These are phyloP conservation scores for Orthosia incerta DNA, from an alignment of 2,888 invertebrate species.

Conservation along the genomic window DNA sequence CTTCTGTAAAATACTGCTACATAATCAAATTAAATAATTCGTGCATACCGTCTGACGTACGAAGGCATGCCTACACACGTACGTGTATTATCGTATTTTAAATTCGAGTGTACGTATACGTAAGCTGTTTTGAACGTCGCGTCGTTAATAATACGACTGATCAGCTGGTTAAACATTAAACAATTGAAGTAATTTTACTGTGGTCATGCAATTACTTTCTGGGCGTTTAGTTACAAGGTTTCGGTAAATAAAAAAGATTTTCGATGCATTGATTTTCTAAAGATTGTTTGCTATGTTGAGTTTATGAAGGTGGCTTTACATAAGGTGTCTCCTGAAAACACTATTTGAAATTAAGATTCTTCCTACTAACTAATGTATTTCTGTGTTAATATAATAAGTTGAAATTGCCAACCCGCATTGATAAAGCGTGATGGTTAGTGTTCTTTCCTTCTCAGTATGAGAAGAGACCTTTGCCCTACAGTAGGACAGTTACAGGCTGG, in stretches of 20 bases:
- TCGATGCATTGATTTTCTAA: slow-evolving; percentile 39
- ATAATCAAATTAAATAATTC: slow-evolving; percentile 49
- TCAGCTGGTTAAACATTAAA: slow-evolving; percentile 85
- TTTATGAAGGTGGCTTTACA: background rate
- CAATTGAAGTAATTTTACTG: slow-evolving; percentile 80
- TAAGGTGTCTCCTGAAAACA: background rate
- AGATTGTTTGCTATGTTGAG: slow-evolving; percentile 23
- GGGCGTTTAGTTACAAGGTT: slow-evolving; percentile 69
- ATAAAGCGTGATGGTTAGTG: too few species aligned
- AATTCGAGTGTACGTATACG: slow-evolving; percentile 75
- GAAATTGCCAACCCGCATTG: too few species aligned
- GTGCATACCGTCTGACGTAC: slow-evolving; percentile 34
- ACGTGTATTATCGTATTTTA: slow-evolving; percentile 76
- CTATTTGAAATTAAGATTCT: background rate
- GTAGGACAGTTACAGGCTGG: too few species aligned
- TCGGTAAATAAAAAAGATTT: slow-evolving; percentile 32
- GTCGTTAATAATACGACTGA: slow-evolving; percentile 68
- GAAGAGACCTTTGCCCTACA: too few species aligned
- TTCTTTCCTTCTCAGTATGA: too few species aligned
- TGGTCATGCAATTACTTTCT: slow-evolving; percentile 69
- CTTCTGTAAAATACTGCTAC: slow-evolving; percentile 19
- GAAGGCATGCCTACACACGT: slow-evolving; percentile 46
- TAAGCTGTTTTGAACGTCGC: slow-evolving; percentile 75
- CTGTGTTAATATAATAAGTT: slow-evolving; percentile 2
- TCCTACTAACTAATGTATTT: background rate